Evolutionary conservation across 2,888 invertebrate species (phyloP).

Genomic region (Colostygia pectinataria): DNA sequence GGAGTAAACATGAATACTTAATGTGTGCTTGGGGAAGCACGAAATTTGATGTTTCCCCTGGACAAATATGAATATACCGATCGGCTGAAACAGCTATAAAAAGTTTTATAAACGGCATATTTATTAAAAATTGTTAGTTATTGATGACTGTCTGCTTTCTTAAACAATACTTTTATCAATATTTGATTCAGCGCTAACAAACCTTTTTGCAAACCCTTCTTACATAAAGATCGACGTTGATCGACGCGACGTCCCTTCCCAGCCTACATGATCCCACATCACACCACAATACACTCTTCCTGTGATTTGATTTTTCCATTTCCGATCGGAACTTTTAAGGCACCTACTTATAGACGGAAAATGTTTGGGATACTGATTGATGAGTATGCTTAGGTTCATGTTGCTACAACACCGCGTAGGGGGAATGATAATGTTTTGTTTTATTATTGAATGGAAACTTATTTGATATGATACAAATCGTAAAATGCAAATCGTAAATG

Average conservation of each 20-base stretch:
- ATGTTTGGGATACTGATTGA: slow-evolving; percentile 21
- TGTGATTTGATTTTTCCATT: slow-evolving; percentile 25
- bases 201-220: slow-evolving; percentile 7
- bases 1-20: slow-evolving; percentile 19
- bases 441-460: too few species aligned
- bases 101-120: too few species aligned
- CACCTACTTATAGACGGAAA: slow-evolving; percentile 8
- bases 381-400: slow-evolving; percentile 5
- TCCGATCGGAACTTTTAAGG: slow-evolving; percentile 18
- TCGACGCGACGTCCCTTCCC: slow-evolving; percentile 13
- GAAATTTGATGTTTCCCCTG: slow-evolving; percentile 14
- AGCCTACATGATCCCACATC: slow-evolving; percentile 7
- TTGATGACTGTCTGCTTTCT: too few species aligned
- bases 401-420: neutral
- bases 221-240: slow-evolving; percentile 14
- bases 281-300: slow-evolving; percentile 14
- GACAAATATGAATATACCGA: slow-evolving; percentile 9
- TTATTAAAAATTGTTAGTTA: too few species aligned
- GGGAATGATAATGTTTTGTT: neutral
- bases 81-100: too few species aligned
- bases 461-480: too few species aligned
- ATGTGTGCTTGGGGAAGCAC: slow-evolving; percentile 15
- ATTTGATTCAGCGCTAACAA: slow-evolving; percentile 2
- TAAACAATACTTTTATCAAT: neutral
- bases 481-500: too few species aligned